These are phyloP conservation scores for Coptodon bakossiorum DNA, from an alignment of 2,113 vertebrate genomes.

Conservation along the genomic window DNA sequence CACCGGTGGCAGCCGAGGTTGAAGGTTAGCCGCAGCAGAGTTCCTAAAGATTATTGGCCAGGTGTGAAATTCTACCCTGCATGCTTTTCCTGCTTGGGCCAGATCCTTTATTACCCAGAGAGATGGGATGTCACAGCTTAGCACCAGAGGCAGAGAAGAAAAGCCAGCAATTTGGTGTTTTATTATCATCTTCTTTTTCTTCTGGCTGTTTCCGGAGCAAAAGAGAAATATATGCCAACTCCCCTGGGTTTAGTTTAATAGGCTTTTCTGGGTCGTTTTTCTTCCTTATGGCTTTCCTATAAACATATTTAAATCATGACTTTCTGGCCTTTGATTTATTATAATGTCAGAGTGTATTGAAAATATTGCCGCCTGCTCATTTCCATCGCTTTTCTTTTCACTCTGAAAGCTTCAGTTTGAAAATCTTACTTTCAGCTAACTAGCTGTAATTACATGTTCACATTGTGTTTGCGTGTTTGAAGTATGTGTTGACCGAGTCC, in stretches of 20 bases:
- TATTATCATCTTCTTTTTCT: slow-evolving; percentile 13
- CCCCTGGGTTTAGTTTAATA: not conserved
- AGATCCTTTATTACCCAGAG: slow-evolving; percentile 62
- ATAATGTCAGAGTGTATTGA: not conserved
- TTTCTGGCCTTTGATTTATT: slow-evolving; percentile 32
- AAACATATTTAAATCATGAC: not conserved
- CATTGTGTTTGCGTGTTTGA: not conserved
- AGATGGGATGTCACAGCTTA: slow-evolving; percentile 55
- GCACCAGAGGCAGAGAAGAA: slow-evolving; percentile 43
- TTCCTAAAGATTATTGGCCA: slow-evolving; percentile 67
- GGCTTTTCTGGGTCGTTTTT: not conserved
- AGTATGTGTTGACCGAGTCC: not conserved
- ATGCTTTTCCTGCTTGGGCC: slow-evolving; percentile 51
- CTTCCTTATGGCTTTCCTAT: not conserved
- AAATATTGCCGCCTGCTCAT: not conserved
- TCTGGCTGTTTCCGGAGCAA: not conserved
- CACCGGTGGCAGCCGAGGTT: slow-evolving; percentile 66
- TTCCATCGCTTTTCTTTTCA: not conserved
- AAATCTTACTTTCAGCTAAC: not conserved
- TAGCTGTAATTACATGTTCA: not conserved
- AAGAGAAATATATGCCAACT: not conserved
- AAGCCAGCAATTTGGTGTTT: slow-evolving; percentile 44
- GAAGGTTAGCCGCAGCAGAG: slow-evolving; percentile 61
- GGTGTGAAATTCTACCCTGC: slow-evolving; percentile 72
- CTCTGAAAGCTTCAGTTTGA: not conserved